Conservation (phyloP, 30 jellyfish, hydroid and myxozoan species). For the Hydra vulgaris region DNA sequence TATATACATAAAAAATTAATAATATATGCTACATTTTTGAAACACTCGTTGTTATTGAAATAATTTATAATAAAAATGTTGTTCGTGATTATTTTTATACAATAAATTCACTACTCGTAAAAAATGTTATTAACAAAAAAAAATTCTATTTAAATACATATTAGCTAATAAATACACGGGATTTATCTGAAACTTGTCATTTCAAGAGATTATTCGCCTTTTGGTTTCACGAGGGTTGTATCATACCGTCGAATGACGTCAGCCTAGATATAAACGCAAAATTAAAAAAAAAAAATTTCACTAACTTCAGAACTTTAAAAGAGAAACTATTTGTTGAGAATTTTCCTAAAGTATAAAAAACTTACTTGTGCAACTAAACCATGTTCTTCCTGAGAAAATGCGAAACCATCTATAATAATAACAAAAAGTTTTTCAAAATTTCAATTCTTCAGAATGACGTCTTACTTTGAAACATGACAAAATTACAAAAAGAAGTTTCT, state of each 20-base stretch:
- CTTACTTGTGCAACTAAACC: constrained; percentile 68
- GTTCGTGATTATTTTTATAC: neutral
- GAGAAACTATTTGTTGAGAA: too few species aligned
- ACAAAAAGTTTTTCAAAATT: neutral
- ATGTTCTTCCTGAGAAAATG: constrained; percentile 76
- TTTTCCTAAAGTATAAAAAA: too few species aligned
- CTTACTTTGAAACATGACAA: too few species aligned
- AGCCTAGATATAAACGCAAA: constrained; percentile 31
- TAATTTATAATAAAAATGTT: too few species aligned
- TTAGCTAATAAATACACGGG: neutral
- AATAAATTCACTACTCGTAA: neutral
- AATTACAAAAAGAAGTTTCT: too few species aligned
- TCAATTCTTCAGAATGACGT: too few species aligned
- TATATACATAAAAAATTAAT: too few species aligned
- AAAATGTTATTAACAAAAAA: too few species aligned
- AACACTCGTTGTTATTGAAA: too few species aligned
- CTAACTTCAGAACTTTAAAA: too few species aligned
- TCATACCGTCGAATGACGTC: constrained; percentile 70
- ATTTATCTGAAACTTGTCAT: too few species aligned
- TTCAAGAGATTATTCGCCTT: constrained; percentile 57
- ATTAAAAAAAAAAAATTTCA: neutral
- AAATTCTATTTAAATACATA: neutral
- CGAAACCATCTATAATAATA: constrained; percentile 15
- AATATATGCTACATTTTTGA: too few species aligned
- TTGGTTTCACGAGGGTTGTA: constrained; percentile 65